phyloP scores from a whole-genome alignment of 2,888 invertebrate genomes.

The Tanytarsus gracilentus region DNA sequence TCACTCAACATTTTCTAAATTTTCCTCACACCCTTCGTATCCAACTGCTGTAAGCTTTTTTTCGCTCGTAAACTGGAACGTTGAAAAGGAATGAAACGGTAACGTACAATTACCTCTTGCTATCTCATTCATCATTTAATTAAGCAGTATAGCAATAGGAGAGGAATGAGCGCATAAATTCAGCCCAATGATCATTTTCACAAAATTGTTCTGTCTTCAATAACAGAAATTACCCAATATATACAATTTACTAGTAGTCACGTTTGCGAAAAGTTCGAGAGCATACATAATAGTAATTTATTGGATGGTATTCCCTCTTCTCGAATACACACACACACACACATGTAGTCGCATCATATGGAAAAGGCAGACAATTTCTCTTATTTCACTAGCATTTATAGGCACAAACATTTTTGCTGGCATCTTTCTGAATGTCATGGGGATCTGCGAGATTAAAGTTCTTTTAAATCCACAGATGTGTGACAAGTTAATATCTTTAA shows the following conservation, averaged over 20 bases:
- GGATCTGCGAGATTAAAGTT: too few species aligned
- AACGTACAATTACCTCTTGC: not conserved
- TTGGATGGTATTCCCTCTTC: not conserved
- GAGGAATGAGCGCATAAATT: constrained; percentile 1
- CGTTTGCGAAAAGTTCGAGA: constrained; percentile 9
- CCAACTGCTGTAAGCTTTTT: too few species aligned
- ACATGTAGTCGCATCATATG: not conserved
- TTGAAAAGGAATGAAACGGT: too few species aligned
- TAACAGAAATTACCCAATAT: constrained; percentile 1
- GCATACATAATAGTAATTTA: constrained; percentile 17
- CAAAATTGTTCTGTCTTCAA: constrained; percentile 15
- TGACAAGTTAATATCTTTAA: too few species aligned
- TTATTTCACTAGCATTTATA: too few species aligned
- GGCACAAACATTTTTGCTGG: too few species aligned
- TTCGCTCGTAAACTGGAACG: too few species aligned
- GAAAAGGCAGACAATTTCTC: not conserved
- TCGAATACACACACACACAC: not conserved
- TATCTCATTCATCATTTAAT: constrained; percentile 7
- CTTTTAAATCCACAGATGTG: too few species aligned
- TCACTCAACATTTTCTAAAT: too few species aligned
- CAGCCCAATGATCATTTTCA: constrained; percentile 5
- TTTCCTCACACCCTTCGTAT: too few species aligned
- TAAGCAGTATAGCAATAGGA: not conserved
- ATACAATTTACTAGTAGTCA: constrained; percentile 13
- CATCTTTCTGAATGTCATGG: too few species aligned